phyloP scores from a whole-genome alignment of 37 sponge, comb jelly and placozoan genomes.

The Beroe ovata region DNA sequence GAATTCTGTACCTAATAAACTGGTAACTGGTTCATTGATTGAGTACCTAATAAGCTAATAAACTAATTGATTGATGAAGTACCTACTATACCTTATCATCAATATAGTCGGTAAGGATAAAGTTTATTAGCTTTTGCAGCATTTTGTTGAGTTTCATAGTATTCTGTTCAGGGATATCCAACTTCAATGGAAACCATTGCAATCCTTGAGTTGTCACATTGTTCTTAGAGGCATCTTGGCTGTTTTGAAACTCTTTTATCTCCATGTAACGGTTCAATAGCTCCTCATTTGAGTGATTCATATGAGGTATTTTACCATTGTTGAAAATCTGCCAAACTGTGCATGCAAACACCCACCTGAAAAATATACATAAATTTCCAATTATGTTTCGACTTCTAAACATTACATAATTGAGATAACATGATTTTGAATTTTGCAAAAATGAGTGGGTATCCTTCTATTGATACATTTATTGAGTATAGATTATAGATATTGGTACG shows the following conservation, averaged over 20 bases:
- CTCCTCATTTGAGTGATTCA: slow-evolving; percentile 17
- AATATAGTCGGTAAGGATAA: background rate
- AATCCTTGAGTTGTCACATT: background rate
- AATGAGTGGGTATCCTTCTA: too few relatives aligned
- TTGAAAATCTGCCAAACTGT: slow-evolving; percentile 66
- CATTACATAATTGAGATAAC: too few relatives aligned
- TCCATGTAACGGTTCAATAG: slow-evolving; percentile 24
- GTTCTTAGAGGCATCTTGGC: background rate
- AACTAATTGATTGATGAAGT: too few relatives aligned
- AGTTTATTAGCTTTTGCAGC: slow-evolving; percentile 42
- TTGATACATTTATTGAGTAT: too few relatives aligned
- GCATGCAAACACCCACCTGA: slow-evolving; percentile 61
- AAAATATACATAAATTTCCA: too few relatives aligned
- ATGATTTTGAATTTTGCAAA: too few relatives aligned
- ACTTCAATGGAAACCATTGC: slow-evolving; percentile 33
- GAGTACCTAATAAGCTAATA: too few relatives aligned
- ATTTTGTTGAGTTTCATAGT: slow-evolving; percentile 4
- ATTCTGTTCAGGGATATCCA: slow-evolving; percentile 39
- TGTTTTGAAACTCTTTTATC: background rate
- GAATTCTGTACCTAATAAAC: too few relatives aligned
- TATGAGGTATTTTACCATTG: slow-evolving; percentile 32
- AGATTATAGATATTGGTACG: too few relatives aligned
- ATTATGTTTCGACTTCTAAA: too few relatives aligned
- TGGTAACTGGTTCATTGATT: too few relatives aligned
- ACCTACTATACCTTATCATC: slow-evolving; percentile 37